Evolutionary conservation across 2,797 vertebrate species (phyloP), one percentile per base, ranked within the genome.

Genomic region (Manis javanica): DNA sequence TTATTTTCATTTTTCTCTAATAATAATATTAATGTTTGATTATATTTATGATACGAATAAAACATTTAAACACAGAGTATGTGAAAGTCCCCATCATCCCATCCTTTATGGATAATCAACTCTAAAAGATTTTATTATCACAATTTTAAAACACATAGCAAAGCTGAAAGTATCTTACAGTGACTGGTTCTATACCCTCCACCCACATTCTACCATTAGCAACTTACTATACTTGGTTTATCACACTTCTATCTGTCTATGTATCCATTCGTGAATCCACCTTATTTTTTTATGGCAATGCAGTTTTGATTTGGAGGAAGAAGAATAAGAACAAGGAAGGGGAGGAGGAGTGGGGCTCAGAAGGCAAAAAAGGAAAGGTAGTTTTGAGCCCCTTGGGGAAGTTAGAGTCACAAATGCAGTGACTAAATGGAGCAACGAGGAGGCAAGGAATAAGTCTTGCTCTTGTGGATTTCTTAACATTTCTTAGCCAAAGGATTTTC

Each of bases 1-100:
- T 77, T 79, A 68, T 46, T 69, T 87, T 63, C 7, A 69, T 79
- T 94, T 96, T 88, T 72, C 19, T 86, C 42, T 64, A 88, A 61
- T 94, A 57, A 92, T 49, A 37, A 46, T 46, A 46, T 46, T 46
- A 46, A 46, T 46, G 10, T 46, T 46, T 46, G 46, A 46, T 46
- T 46, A 46, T 46, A 46, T 46, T 46, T 46, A 46, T 46, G 11
- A 46, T 46, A 46, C 10, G 46, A 46, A 55, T 68, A 83, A 92
- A 92, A 77, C 59, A 24, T 29, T 92, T 77, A 95, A 53, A 87
- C 24, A 59, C 9, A 53, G 31, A 94, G 13, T 81, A 91, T 81
- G 46, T 72, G 55, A 95, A 61, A 82, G 15, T 0, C 8, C 31
- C 14, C 88, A 7, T 82, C 49, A 81, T 34, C 29, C 69, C 7